Evolutionary conservation across 2,113 vertebrate species (phyloP).

Genomic region (Nibea coibor): DNA sequence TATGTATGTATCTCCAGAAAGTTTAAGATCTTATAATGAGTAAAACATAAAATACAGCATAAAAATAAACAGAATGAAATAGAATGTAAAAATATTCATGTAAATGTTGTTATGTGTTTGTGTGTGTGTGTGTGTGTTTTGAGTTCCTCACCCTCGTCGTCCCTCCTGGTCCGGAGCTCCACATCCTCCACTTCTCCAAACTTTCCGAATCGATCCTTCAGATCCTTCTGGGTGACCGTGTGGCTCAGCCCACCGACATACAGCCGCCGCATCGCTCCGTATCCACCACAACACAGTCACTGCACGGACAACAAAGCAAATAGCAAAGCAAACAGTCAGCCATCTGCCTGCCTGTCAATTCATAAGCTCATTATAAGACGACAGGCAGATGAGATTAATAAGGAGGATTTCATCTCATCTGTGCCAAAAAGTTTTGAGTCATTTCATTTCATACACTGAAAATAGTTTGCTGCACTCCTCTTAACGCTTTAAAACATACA

Average conservation of each 20-base stretch:
- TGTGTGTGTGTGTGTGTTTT: not conserved
- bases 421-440: not conserved
- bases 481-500: not conserved
- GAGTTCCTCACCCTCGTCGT: slow-evolving; percentile 86
- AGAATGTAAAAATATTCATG: too few relatives aligned
- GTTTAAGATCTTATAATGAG: too few relatives aligned
- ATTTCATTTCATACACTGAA: not conserved
- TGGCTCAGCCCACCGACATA: slow-evolving; percentile 92
- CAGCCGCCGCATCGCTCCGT: slow-evolving; percentile 82
- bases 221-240: slow-evolving; percentile 86
- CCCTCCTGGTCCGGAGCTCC: slow-evolving; percentile 90
- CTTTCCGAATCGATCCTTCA: slow-evolving; percentile 91
- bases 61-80: too few relatives aligned
- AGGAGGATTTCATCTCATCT: not conserved
- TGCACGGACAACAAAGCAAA: not conserved
- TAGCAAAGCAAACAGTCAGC: not conserved
- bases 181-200: slow-evolving; percentile 90
- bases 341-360: too few relatives aligned
- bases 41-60: too few relatives aligned
- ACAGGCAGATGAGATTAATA: too few relatives aligned
- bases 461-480: not conserved
- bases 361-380: not conserved
- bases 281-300: not conserved
- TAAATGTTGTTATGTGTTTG: too few relatives aligned
- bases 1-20: too few relatives aligned